Percentiles rank a stretch among this genome's conserved stretches.
phyloP scores from a whole-genome alignment of 2,888 invertebrate species.

The Cryptocephalus moraei region DNA sequence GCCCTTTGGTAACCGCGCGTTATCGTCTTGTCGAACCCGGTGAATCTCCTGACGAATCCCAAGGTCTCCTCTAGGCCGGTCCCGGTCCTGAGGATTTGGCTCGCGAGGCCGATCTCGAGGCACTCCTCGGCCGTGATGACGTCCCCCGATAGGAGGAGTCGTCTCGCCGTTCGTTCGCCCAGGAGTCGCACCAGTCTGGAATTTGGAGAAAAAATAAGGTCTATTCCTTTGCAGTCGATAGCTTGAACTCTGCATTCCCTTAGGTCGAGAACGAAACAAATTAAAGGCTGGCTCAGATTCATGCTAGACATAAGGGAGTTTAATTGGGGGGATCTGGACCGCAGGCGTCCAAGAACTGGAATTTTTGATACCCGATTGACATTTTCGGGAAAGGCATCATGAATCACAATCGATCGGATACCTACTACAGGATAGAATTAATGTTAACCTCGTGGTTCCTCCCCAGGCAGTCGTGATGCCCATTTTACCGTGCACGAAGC shows the following conservation, averaged over 20 bases:
- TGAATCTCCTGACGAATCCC: constrained; percentile 21
- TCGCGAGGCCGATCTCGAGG: constrained; percentile 23
- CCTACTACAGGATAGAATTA: too few species aligned
- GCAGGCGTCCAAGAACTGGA: too few species aligned
- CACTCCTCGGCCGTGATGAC: constrained; percentile 26
- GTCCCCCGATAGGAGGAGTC: constrained; percentile 25
- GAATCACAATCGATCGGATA: too few species aligned
- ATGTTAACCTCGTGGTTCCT: constrained; percentile 24
- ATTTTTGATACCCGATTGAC: too few species aligned
- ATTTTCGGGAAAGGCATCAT: too few species aligned
- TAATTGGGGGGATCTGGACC: too few species aligned
- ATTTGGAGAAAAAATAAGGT: constrained; percentile 1
- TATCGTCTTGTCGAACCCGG: constrained; percentile 20
- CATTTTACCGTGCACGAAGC: constrained; percentile 31
- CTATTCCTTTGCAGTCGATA: too few species aligned
- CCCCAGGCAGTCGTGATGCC: constrained; percentile 33
- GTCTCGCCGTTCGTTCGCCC: constrained; percentile 25
- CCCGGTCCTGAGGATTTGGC: constrained; percentile 18
- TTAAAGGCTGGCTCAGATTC: too few species aligned
- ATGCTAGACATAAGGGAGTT: too few species aligned
- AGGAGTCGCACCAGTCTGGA: constrained; percentile 25
- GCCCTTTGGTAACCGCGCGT: constrained; percentile 23
- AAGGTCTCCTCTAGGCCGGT: constrained; percentile 18
- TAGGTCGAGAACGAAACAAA: too few species aligned
- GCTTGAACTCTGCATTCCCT: too few species aligned